Evolutionary conservation across 2,797 vertebrate species (phyloP).

Genomic region (Dipus sagitta): DNA sequence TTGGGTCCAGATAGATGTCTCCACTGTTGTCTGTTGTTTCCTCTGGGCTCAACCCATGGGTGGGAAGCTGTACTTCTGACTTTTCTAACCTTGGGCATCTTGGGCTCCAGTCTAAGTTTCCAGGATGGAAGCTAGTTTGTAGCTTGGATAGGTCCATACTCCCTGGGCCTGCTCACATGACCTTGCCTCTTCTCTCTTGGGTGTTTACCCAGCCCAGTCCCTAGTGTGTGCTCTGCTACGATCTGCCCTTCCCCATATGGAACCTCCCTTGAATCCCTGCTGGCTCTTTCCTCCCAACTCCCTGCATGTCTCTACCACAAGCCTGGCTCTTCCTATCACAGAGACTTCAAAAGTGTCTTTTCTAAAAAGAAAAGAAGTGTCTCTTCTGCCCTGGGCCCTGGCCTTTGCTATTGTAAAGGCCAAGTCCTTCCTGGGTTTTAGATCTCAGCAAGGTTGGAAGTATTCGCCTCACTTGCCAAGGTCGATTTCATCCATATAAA

Average conservation of each 20-base stretch:
- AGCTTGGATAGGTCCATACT: neutral
- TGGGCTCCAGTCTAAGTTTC: neutral
- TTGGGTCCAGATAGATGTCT: neutral
- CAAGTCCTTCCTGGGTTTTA: neutral
- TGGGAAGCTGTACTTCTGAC: neutral
- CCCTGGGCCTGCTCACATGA: accelerated
- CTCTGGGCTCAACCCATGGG: too few species aligned
- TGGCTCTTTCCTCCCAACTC: accelerated
- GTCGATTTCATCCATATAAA: neutral
- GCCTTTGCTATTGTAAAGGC: neutral
- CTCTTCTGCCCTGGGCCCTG: too few species aligned
- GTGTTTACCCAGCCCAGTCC: accelerated
- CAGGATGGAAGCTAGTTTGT: neutral
- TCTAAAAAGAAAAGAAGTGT: neutral
- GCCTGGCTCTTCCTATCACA: neutral
- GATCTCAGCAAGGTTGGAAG: neutral
- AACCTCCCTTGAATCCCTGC: accelerated
- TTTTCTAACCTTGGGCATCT: neutral
- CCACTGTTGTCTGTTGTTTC: neutral
- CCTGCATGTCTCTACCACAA: neutral
- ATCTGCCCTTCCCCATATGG: neutral
- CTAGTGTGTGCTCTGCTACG: accelerated
- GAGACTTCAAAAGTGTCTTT: neutral
- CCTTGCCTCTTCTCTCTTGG: neutral
- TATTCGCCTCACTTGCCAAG: neutral